Base-by-base conservation (phyloP, 2,888 invertebrate species). In the Volucella inflata region DNA sequence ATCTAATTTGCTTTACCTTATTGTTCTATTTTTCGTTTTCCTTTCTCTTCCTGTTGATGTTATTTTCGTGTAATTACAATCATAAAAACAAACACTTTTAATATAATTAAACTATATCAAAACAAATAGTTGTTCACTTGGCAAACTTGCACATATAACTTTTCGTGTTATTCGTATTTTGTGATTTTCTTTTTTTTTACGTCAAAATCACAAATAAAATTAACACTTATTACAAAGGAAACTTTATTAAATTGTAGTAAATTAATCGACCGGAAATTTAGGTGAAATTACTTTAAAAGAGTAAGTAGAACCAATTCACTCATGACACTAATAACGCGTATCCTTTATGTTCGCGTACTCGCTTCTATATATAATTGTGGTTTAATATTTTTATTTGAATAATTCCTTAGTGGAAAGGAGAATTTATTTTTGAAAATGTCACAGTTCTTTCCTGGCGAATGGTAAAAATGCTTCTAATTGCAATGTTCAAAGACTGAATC, bases 391-490 rank as follows among this genome's bases (percentile, higher is more conserved):
- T 60, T 48, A 36, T 21, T 36, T 57, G 30, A 57, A 57, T 65
- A 30, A 48, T 59, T 60, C 55, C 38, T 57, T 70, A 76, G 65
- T 75, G 84, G 71, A 59, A 71, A 60, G 75, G 60, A 79, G 57
- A 38, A 50, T 30, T 30, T 30, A 50, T 21, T 21, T 46, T 59
- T 42, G 10, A 14, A 57, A 80, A 48, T 60, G 75, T 50, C 71
- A 65, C 70, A 67, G 64, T 81, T 62, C 30, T 85, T 40, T 57
- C 81, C 72, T 50, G 76, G 67, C 87, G 88, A 90, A 87, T 87
- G 88, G 89, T 89, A 87, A 88, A 87, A 89, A 88, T 88, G 88
- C 89, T 91, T 89, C 90, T 89, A 76, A 11, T 65, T 16, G 17
- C 30, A 48, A 10, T 8, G 3, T 55, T 3, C 38, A 53, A 3